A percentile compares a stretch with the other conserved stretches of the same genome.
phyloP scores from a whole-genome alignment of 1,140 invertebrate genomes.

The Leptoteleia sp. region DNA sequence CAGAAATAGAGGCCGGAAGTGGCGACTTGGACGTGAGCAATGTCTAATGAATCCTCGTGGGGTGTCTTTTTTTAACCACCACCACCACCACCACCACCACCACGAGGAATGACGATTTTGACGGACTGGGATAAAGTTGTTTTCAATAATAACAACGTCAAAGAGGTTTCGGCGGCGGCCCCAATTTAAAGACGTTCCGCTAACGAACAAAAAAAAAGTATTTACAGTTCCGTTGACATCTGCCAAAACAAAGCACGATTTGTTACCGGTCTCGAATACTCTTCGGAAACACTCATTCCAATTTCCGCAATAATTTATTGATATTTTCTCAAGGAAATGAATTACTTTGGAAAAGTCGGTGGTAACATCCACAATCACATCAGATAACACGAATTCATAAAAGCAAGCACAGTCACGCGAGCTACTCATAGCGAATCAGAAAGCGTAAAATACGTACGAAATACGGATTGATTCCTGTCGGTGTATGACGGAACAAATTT shows the following conservation, averaged over 20 bases:
- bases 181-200: no score
- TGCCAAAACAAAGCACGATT: no score
- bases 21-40: no score
- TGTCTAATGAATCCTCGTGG: conserved; percentile 5
- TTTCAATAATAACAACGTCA: conserved; percentile 19
- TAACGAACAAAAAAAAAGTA: no score
- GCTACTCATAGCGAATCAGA: conserved; percentile 11
- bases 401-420: conserved; percentile 16
- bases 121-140: conserved; percentile 1
- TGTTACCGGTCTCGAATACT: no score
- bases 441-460: conserved; percentile 43
- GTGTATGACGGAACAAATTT: no score
- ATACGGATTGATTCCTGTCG: conserved; percentile 16
- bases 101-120: conserved; percentile 17
- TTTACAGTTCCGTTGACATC: no score
- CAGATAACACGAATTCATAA: conserved; percentile 21
- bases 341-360: conserved; percentile 20
- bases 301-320: no score
- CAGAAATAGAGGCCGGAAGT: conserved; percentile 20
- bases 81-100: no score
- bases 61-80: conserved; percentile 32
- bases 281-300: no score
- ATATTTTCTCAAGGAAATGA: conserved; percentile 8
- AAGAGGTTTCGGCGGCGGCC: no score
- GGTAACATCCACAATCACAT: neutral